These are phyloP conservation scores for Aricia artaxerxes DNA, from an alignment of 2,888 invertebrate species.

Conservation along the genomic window DNA sequence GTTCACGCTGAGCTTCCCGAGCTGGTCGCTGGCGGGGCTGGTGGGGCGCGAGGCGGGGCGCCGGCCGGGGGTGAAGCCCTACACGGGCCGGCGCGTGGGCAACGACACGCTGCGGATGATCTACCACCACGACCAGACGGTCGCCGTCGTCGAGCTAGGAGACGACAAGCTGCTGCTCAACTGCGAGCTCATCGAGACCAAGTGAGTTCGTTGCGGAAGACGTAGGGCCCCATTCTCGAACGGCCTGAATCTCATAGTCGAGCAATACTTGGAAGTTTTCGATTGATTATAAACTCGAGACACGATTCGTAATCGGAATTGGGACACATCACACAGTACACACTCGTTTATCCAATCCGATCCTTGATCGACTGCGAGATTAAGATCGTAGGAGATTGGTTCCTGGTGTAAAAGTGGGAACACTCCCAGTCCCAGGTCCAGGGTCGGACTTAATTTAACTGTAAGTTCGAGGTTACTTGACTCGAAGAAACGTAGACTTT, in stretches of 20 bases:
- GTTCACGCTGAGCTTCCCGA: slow-evolving; percentile 71
- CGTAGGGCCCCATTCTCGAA: background rate
- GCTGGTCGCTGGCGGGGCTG: slow-evolving; percentile 72
- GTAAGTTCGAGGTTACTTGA: too few species aligned
- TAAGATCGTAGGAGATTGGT: too few species aligned
- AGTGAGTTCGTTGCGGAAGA: slow-evolving; percentile 83
- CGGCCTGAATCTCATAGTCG: too few species aligned
- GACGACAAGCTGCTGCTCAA: slow-evolving; percentile 85
- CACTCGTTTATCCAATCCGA: too few species aligned
- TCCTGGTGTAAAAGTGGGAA: too few species aligned
- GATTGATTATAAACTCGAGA: too few species aligned
- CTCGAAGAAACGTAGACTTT: too few species aligned
- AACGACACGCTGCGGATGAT: slow-evolving; percentile 87
- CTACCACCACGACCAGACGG: slow-evolving; percentile 90
- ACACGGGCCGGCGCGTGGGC: slow-evolving; percentile 82
- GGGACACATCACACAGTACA: too few species aligned
- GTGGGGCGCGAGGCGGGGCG: slow-evolving; percentile 64
- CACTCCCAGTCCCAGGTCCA: too few species aligned
- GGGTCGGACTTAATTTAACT: too few species aligned
- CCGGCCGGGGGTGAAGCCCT: slow-evolving; percentile 75
- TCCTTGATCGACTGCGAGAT: too few species aligned
- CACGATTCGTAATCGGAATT: too few species aligned
- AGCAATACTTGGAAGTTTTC: background rate
- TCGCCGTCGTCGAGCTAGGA: slow-evolving; percentile 90
- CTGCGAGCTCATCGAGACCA: slow-evolving; percentile 92